phyloP scores from a whole-genome alignment of 2,113 vertebrate genomes.

The Australoheros scitulus region DNA sequence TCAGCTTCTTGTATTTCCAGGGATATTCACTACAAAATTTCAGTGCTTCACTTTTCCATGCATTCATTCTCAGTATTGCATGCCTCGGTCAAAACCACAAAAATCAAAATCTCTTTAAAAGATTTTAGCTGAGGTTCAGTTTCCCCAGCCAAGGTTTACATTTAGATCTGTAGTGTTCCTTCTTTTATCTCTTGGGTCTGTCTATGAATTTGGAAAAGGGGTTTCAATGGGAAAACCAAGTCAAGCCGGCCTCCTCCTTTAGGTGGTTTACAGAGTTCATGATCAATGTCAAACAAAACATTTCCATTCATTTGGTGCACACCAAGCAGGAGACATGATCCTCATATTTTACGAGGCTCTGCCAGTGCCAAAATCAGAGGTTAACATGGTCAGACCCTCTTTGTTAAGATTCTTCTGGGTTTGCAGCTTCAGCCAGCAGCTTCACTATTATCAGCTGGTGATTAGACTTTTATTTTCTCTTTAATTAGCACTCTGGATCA shows the following conservation, averaged over 20 bases:
- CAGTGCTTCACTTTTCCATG: neutral
- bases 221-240: neutral
- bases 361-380: neutral
- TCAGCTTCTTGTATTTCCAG: neutral
- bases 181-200: neutral
- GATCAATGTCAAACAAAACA: neutral
- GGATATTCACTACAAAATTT: neutral
- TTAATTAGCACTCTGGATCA: constrained; percentile 1
- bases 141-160: neutral
- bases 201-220: neutral
- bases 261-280: neutral
- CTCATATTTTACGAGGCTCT: neutral
- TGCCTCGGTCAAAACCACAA: neutral
- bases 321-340: neutral
- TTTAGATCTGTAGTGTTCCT: neutral
- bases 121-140: neutral
- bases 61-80: neutral
- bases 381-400: neutral
- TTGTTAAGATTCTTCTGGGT: neutral
- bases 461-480: neutral
- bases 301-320: neutral
- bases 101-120: neutral
- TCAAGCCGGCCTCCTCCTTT: neutral
- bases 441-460: neutral
- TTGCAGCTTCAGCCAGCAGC: neutral